Percentiles rank a stretch among this genome's conserved stretches.
Conservation (phyloP, 2,797 vertebrate genomes). For the Cercopithecus neglectus region DNA sequence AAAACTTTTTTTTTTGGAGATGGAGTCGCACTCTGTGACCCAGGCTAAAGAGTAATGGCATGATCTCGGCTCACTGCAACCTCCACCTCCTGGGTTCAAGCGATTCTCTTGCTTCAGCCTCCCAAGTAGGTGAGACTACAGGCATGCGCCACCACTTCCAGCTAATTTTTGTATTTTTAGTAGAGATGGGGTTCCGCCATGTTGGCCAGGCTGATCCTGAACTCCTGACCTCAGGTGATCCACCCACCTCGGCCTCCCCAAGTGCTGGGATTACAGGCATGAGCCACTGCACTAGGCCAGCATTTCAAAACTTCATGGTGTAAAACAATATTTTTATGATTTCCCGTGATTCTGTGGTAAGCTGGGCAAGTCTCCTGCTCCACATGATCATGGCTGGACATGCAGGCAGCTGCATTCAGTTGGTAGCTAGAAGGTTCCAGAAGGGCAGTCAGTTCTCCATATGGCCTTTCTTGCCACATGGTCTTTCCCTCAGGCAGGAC, state of each 20-base stretch:
- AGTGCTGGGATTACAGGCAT: neutral
- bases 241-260: fast-evolving
- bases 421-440: neutral
- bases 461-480: neutral
- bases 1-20: neutral
- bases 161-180: neutral
- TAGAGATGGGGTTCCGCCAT: neutral
- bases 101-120: neutral
- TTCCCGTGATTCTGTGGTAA: neutral
- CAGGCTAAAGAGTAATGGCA: too few species aligned
- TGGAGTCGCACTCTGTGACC: too few species aligned
- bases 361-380: neutral
- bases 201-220: neutral
- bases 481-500: neutral
- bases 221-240: neutral
- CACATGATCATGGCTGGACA: neutral
- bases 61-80: neutral
- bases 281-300: neutral
- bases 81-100: neutral
- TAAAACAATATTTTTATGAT: neutral
- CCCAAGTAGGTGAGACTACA: neutral
- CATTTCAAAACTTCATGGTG: neutral
- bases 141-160: too few species aligned
- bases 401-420: neutral
- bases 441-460: neutral